Base-by-base conservation (phyloP, 1,140 invertebrate genomes). In the Drosophila seguyi region DNA sequence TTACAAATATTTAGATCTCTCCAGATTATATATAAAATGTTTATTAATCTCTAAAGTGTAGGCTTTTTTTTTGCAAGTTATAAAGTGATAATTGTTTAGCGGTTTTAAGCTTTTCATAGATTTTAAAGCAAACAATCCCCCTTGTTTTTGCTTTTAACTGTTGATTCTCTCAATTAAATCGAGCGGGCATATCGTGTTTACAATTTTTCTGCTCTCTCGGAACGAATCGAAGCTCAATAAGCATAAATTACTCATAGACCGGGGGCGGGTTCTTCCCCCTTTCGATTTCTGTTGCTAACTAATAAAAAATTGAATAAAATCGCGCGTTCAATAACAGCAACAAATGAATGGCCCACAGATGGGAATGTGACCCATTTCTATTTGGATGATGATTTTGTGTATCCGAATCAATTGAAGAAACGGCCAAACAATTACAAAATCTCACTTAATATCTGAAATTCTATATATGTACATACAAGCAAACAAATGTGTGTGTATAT, bases 251-350 rank as follows among this genome's bases (percentile, higher is more conserved):
- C 67, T 73, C 68, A 72, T 72, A 50, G 68, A 57, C 39, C 42
- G 68, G 50, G 25, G 16, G 22, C 45, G 8, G 47, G 36, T 44
- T 44, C 41, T 36, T 13, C 47, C 7, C 22, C 52, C 20, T 39
- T 55, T 55, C 25, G 25, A 18, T 47, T 56, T 29, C 39, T 45
- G 56, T 69, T 78, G 69, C 39, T 87, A 47, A 50, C 66, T 88
- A 81, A 90, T 88, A 90, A 88, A 88, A 61, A 85, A 88, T 90
- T 88, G 81, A 90, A 88, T 88, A 88, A 88, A 85, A 88, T 88
- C 81, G 78, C 86, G 81, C 85, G 65, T 75, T 88, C 85, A 88
- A 88, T 88, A 85, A 79, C 85, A 88, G 61, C 62, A 31, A 56
- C 63, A 61, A 67, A 42, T 58, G 27, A 44, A 68, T 18, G 44